phyloP scores from a whole-genome alignment of 2,888 invertebrate species.

The Stenodema calcarata region DNA sequence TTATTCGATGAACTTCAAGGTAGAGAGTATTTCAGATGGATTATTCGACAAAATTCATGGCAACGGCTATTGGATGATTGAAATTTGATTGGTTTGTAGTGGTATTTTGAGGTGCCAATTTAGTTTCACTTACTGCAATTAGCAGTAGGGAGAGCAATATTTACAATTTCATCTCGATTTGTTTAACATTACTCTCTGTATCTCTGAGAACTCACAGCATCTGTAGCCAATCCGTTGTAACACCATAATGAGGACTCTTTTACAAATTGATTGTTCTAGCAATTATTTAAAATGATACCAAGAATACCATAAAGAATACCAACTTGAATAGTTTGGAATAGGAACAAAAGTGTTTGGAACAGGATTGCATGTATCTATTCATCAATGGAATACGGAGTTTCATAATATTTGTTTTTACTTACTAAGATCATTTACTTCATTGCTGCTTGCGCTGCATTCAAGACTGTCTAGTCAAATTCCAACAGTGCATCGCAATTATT shows the following conservation, averaged over 20 bases:
- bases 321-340: not conserved
- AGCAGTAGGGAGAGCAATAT: not conserved
- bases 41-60: not conserved
- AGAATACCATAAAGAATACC: not conserved
- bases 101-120: not conserved
- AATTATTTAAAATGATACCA: not conserved
- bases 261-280: constrained; percentile 40
- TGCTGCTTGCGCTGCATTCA: constrained; percentile 34
- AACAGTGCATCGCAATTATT: constrained; percentile 53
- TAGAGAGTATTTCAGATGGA: not conserved
- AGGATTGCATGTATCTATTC: not conserved
- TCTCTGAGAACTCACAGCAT: not conserved
- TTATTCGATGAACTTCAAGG: too few species aligned
- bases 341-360: not conserved
- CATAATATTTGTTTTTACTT: not conserved
- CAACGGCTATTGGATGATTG: not conserved
- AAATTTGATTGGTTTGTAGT: not conserved
- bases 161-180: not conserved
- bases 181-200: not conserved
- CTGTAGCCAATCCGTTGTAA: not conserved
- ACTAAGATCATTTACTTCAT: not conserved
- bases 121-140: not conserved
- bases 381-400: not conserved
- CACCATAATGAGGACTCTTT: not conserved
- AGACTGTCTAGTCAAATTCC: constrained; percentile 51